Evolutionary conservation across 2,888 invertebrate species (phyloP), one percentile per base, ranked within the genome.

Genomic region (Lypha dubia): DNA sequence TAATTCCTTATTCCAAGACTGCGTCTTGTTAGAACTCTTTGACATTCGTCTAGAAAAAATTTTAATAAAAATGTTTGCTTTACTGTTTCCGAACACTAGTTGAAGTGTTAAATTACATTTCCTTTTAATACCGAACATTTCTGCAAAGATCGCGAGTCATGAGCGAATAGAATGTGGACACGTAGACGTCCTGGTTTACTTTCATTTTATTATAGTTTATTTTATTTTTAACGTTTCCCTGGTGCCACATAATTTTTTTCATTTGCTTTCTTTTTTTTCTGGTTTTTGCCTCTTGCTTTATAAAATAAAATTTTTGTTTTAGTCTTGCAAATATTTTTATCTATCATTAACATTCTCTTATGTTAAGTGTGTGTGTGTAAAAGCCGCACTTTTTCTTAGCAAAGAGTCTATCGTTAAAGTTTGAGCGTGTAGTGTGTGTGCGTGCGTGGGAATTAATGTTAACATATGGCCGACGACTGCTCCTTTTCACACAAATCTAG

Each of bases 171-270:
- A 32, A 58, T 4, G 13, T 11, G 13, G 38, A 38, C 38, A 38
- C 38, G n/a, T 44, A 44, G 2, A 15, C 5, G 44, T 15, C 9
- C 22, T 56, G 15, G 17, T 28, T 41, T 15, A 32, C 46, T 63
- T 60, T 58, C 15, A 22, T 60, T 63, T 60, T 58, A 9, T 46
- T n/a, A 11, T 63, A 49, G 53, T 62, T 70, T 20, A 35, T 68
- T 67, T 67, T n/a, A 41, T 62, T 68, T 68, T 49, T 35, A 63
- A 71, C 58, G 44, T 79, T 74, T 74, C 83, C 74, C 63, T 56
- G 20, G 70, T 53, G 38, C 38, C 38, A 38, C 38, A 38, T 38
- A 38, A 38, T 38, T 38, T 38, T 58, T 44, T 28, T 3, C 7
- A 38, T 71, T 71, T 38, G 44, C 51, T 76, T 46, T n/a, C 60